These are phyloP conservation scores for Hippocampus barbouri DNA, from an alignment of 2,113 vertebrate genomes.

Conservation along the genomic window DNA sequence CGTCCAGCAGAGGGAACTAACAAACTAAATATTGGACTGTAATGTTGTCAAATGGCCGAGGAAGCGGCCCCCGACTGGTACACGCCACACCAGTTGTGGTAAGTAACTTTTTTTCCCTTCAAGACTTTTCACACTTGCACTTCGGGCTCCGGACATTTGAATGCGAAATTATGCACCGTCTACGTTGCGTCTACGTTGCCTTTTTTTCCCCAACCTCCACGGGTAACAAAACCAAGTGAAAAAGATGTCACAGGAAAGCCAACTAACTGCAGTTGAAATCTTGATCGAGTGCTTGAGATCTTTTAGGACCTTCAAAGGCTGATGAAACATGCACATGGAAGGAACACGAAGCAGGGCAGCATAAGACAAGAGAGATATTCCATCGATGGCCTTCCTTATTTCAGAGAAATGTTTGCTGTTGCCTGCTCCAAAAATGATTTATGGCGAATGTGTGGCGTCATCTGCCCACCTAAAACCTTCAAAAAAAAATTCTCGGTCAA, in stretches of 20 bases:
- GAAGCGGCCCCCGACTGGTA: constrained; percentile 36
- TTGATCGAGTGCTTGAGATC: neutral
- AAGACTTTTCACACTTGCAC: neutral
- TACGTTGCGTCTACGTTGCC: no score
- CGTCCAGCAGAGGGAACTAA: constrained; percentile 68
- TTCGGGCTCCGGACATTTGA: neutral
- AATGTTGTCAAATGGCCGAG: constrained; percentile 22
- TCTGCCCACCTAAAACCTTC: no score
- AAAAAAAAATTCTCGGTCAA: no score
- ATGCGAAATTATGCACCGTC: neutral
- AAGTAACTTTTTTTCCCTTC: neutral
- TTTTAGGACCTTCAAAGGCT: neutral
- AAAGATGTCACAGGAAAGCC: neutral
- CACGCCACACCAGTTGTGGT: constrained; percentile 3
- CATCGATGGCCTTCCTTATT: neutral
- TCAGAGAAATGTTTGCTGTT: neutral
- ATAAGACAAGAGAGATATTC: neutral
- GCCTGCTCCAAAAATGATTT: neutral
- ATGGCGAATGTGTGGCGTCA: neutral
- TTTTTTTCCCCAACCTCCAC: neutral
- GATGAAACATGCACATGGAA: neutral
- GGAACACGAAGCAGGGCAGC: neutral
- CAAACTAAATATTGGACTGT: constrained; percentile 45
- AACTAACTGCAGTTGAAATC: neutral
- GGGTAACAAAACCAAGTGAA: neutral